Evolutionary conservation across 2,113 vertebrate genomes (phyloP).

Genomic region (Tichodroma muraria): DNA sequence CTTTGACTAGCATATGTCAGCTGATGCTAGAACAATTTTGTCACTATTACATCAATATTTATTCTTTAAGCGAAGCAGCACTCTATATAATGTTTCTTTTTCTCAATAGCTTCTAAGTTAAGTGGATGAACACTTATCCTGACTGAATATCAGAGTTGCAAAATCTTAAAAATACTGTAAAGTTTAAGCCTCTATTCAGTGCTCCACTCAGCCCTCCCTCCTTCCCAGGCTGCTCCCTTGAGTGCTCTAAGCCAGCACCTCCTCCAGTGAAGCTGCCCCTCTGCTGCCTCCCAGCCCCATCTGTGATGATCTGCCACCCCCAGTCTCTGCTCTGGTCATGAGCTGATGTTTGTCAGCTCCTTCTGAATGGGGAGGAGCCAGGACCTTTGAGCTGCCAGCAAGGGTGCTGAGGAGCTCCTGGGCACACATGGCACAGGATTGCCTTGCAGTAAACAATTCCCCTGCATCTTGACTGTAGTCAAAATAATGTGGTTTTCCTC

Average conservation of each 20-base stretch:
- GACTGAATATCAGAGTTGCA: background rate
- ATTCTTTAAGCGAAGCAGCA: background rate
- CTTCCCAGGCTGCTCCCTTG: background rate
- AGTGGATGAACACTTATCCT: background rate
- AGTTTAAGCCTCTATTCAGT: fast-evolving
- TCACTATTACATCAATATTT: background rate
- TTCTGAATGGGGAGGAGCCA: background rate
- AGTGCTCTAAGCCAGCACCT: background rate
- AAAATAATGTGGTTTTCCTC: background rate
- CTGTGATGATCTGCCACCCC: background rate
- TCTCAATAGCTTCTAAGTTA: background rate
- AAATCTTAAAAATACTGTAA: background rate
- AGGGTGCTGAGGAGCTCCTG: background rate
- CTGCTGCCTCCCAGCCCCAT: background rate
- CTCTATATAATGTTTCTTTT: background rate
- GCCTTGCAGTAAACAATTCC: background rate
- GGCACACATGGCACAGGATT: fast-evolving
- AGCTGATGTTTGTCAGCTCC: background rate
- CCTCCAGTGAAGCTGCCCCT: too few species aligned
- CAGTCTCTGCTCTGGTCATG: background rate
- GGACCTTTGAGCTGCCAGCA: background rate
- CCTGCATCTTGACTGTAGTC: background rate
- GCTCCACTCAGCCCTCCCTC: background rate
- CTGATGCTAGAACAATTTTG: background rate
- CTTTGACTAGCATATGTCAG: background rate